Evolutionary conservation across 2,888 invertebrate species (phyloP).

Genomic region (Laothoe populi): DNA sequence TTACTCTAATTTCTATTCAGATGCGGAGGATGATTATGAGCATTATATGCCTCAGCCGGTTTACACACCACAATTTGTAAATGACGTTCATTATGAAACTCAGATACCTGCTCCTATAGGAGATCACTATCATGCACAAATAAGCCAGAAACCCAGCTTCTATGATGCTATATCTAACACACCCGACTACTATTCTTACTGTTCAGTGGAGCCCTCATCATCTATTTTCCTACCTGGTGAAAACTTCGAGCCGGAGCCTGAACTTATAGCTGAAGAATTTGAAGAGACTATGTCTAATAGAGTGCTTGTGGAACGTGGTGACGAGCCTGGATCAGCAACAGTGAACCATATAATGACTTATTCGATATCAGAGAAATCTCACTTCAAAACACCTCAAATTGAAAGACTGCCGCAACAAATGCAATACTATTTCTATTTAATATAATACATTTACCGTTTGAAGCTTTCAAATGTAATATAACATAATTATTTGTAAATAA

Average conservation of each 20-base stretch:
- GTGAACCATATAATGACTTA: constrained; percentile 77
- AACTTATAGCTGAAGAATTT: constrained; percentile 69
- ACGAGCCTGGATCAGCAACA: constrained; percentile 66
- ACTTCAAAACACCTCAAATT: constrained; percentile 69
- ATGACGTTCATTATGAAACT: constrained; percentile 47
- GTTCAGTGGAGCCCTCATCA: constrained; percentile 57
- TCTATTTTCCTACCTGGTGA: constrained; percentile 55
- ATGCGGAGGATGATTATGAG: constrained; percentile 43
- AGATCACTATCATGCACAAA: constrained; percentile 53
- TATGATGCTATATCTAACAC: constrained; percentile 63
- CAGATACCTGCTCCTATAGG: constrained; percentile 57
- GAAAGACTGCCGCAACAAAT: constrained; percentile 72
- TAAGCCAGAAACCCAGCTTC: constrained; percentile 62
- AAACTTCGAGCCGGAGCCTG: constrained; percentile 63
- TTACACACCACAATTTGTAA: constrained; percentile 38
- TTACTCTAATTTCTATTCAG: constrained; percentile 44
- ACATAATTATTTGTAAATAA: constrained; percentile 7
- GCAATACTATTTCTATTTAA: constrained; percentile 62
- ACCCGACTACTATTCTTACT: constrained; percentile 60
- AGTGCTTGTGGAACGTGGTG: constrained; percentile 66
- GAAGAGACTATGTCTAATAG: constrained; percentile 74
- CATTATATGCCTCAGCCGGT: constrained; percentile 41
- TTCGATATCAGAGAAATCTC: constrained; percentile 71
- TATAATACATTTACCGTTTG: constrained; percentile 25
- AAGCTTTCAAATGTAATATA: constrained; percentile 3